These are phyloP conservation scores for Leptestheria dahalacensis DNA, from an alignment of 1,140 invertebrate genomes.

Conservation along the genomic window DNA sequence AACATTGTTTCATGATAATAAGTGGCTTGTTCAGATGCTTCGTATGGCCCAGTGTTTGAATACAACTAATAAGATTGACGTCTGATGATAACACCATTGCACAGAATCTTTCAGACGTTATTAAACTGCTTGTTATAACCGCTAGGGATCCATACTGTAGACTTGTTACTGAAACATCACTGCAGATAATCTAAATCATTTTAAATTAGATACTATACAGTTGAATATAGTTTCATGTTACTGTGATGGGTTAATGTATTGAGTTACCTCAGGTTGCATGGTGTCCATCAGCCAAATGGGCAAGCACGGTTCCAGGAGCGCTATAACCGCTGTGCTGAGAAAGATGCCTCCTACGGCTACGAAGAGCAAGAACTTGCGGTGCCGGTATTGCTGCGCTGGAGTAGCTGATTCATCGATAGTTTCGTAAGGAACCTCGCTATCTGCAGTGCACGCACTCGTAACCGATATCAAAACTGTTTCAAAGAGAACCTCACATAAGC, in stretches of 20 bases:
- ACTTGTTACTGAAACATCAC: too few relatives aligned
- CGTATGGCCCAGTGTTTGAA: too few relatives aligned
- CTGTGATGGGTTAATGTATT: constrained; percentile 3
- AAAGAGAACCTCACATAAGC: too few relatives aligned
- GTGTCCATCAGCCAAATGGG: constrained; percentile 61
- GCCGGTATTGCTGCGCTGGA: background rate
- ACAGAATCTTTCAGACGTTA: too few relatives aligned
- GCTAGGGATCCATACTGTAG: too few relatives aligned
- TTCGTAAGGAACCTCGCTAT: background rate
- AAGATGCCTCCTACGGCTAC: constrained; percentile 44
- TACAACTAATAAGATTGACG: too few relatives aligned
- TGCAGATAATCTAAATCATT: background rate
- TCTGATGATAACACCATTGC: too few relatives aligned
- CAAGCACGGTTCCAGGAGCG: constrained; percentile 62
- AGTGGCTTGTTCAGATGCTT: too few relatives aligned
- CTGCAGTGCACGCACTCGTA: background rate
- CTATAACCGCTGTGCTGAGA: constrained; percentile 52
- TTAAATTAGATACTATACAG: constrained; percentile 11
- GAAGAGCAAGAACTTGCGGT: constrained; percentile 18
- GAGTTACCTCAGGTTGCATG: constrained; percentile 47
- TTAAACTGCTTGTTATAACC: too few relatives aligned
- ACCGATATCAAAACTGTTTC: too few relatives aligned
- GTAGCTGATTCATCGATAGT: background rate
- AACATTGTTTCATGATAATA: too few relatives aligned
- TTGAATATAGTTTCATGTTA: constrained; percentile 6